Evolutionary conservation across 2,113 vertebrate genomes (phyloP).

Genomic region (Terrapene triunguis): DNA sequence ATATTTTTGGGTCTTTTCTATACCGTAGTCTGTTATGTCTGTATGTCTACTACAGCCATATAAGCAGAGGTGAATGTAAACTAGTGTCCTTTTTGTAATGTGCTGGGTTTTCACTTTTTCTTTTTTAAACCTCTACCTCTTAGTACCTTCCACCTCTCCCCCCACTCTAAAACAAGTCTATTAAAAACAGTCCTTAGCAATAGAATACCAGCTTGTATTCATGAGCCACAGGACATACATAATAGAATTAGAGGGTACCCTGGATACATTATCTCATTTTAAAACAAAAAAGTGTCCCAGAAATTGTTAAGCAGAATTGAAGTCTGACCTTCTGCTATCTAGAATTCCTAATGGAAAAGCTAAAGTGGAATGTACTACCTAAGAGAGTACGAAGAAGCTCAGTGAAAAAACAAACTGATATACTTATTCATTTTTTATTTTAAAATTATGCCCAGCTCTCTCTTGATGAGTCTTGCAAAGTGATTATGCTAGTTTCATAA

Average conservation of each 20-base stretch:
- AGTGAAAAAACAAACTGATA: background rate
- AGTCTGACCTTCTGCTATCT: background rate
- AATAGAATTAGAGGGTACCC: background rate
- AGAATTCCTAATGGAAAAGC: background rate
- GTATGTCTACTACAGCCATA: background rate
- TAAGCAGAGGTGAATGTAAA: background rate
- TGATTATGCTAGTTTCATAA: background rate
- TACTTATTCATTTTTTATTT: slow-evolving; percentile 17
- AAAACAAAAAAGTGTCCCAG: background rate
- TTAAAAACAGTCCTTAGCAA: background rate
- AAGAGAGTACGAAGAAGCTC: background rate
- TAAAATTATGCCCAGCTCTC: background rate
- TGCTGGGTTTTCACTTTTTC: rapidly evolving
- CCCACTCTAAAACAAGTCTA: background rate
- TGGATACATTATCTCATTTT: background rate
- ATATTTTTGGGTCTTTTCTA: background rate
- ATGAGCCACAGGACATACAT: background rate
- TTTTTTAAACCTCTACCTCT: background rate
- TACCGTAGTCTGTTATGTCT: background rate
- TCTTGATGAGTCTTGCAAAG: background rate
- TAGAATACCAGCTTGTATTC: background rate
- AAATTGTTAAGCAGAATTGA: slow-evolving; percentile 30
- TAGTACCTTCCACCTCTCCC: background rate
- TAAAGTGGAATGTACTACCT: slow-evolving; percentile 23
- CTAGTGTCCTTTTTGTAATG: background rate